Base-by-base conservation (phyloP, 2,888 invertebrate genomes). In the Archaeoteleia sp. region DNA sequence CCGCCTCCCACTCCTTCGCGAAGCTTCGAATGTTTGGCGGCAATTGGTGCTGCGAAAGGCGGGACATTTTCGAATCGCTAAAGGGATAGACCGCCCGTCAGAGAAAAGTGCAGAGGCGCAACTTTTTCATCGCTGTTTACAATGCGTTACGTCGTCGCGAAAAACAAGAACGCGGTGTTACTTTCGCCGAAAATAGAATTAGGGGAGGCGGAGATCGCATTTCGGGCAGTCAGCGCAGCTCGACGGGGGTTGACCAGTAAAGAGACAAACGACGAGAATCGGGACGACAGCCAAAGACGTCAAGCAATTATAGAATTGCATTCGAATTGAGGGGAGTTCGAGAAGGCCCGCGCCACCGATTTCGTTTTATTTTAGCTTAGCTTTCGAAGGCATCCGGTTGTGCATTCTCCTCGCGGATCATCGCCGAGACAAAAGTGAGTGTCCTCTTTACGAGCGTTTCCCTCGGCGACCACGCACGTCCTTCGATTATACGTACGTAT, bases 331-430 rank as follows among this genome's bases (percentile, higher is more conserved):
- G 78, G 76, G 75, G 78, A 76, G 78, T 78, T 78, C 78, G 78
- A 74, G 74, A 76, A 77, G 81, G 74, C 67, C 75, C 72, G 74
- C 76, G 71, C 69, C 73, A 73, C 72, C 67, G 74, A 74, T 79
- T 80, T 84, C 78, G 80, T 84, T 84, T 85, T 85, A 84, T 85
- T 84, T 85, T 82, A 80, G 78, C 82, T 79, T 76, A 76, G 79
- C 81, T 79, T 80, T 75, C 76, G 82, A 81, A 79, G 82, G 82
- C 82, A 84, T 84, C 82, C 81, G 80, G 83, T 83, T 78, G 81
- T 82, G 77, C 79, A 80, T 82, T 80, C 82, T 79, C 72, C 74
- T 71, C 77, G 73, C 72, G 72, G 71, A 76, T 53, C 67, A 61
- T 63, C 68, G 66, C 75, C 78, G 20, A 8, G 39, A 30, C 20